These are phyloP conservation scores for Pantherophis vulpinus DNA, from an alignment of 2,797 vertebrate species.

Conservation along the genomic window DNA sequence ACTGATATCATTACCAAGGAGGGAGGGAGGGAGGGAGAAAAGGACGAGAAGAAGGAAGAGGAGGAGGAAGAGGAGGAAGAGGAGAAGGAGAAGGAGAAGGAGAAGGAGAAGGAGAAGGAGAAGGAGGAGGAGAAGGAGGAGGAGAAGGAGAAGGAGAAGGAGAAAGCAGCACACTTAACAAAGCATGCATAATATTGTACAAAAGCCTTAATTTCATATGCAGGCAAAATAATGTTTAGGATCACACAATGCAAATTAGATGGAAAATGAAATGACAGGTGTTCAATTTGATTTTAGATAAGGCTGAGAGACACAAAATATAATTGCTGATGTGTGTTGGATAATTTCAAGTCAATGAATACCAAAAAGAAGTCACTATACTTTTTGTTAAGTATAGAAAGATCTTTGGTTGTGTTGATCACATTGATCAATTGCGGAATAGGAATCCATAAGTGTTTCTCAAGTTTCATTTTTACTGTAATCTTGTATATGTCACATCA, in stretches of 20 bases:
- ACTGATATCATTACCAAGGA: too few species aligned
- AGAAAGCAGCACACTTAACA: too few species aligned
- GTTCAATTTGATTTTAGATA: background rate
- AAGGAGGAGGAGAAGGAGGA: fast-evolving
- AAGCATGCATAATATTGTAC: too few species aligned
- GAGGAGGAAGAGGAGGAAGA: too few species aligned
- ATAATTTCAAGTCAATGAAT: background rate
- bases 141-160: too few species aligned
- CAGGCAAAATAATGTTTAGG: too few species aligned
- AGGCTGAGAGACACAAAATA: background rate
- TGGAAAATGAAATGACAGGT: background rate
- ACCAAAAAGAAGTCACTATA: background rate
- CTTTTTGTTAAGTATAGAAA: background rate
- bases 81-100: fast-evolving
- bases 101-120: too few species aligned
- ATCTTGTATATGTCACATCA: background rate
- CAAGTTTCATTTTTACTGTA: background rate
- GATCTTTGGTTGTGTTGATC: background rate
- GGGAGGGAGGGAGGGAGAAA: too few species aligned
- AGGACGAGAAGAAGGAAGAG: too few species aligned
- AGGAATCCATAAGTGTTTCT: background rate
- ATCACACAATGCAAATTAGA: background rate
- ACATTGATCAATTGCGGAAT: background rate
- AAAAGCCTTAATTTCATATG: too few species aligned
- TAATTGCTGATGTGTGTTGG: background rate